phyloP scores from a whole-genome alignment of 2,888 invertebrate genomes.

The Chirona hameri region DNA sequence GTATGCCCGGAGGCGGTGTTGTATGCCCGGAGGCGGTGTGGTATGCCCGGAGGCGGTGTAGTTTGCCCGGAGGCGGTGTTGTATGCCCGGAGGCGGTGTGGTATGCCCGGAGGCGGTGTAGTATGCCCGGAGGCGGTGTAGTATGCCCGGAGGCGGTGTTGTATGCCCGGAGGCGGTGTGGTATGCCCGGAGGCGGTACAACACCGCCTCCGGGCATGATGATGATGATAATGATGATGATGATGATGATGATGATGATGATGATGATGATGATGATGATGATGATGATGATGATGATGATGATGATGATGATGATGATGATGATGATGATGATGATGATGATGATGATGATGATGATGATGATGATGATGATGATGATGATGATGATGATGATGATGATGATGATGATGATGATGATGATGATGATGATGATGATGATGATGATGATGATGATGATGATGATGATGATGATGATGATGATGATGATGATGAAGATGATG shows the following conservation, averaged over 20 bases:
- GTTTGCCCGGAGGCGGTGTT: too few species aligned
- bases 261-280: conserved; percentile 22
- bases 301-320: conserved; percentile 22
- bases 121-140: too few species aligned
- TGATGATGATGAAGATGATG: neutral
- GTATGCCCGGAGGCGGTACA: too few species aligned
- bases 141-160: too few species aligned
- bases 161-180: too few species aligned
- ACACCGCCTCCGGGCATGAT: too few species aligned
- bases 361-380: conserved; percentile 22
- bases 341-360: conserved; percentile 11
- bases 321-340: conserved; percentile 22
- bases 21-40: too few species aligned
- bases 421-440: conserved; percentile 22
- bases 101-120: too few species aligned
- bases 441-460: conserved; percentile 22
- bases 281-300: conserved; percentile 22
- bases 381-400: conserved; percentile 22
- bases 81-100: too few species aligned
- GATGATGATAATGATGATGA: conserved; percentile 22
- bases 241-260: conserved; percentile 22
- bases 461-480: too few species aligned
- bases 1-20: too few species aligned
- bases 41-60: too few species aligned
- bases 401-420: conserved; percentile 22